Evolutionary conservation across 2,113 vertebrate species (phyloP), one percentile per base, ranked within the genome.

Genomic region (Rhynchomys soricoides): DNA sequence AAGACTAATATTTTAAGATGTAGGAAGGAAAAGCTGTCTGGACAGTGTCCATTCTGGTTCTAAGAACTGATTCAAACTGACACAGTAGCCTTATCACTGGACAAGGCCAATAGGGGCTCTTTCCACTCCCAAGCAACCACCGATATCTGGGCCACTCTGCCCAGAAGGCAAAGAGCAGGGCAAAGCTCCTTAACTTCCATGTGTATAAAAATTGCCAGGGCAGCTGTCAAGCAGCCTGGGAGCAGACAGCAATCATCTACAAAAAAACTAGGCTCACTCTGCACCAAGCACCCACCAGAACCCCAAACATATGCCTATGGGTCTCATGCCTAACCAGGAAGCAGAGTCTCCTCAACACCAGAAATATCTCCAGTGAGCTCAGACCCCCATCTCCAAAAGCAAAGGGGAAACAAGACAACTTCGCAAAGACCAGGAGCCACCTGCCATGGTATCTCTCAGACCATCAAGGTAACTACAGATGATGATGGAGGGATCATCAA

Each of bases 141-240:
- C 31, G 24, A 7, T 1, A 78, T 66, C 48, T 66, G 37, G 70
- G 68, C 62, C 55, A 64, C 70, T 52, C n/a, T 19, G 59, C 37
- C 92, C 57, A 40, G 90, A n/a, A 77, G 21, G 24, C 17, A 59
- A 59, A n/a, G 10, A 82, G 26, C 0, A 89, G 21, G 59, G 55
- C 73, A 55, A 48, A 90, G 29, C n/a, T n/a, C 83, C 68, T 55
- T 29, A 21, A 40, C 70, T 52, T 74, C 9, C 31, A 11, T 0
- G 6, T 52, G 26, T 1, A 0, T 13, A 57, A 48, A 26, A 70
- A 55, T 9, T 2, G 0, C 81, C 0, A 15, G 29, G 7, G n/a
- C 64, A 70, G 43, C 31, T 70, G 43, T 24, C 43, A 40, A 59
- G n/a, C 37, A 12, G 50, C 37, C 12, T 73, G 22, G 6, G 15